These are phyloP conservation scores for Perizoma flavofasciatum DNA, from an alignment of 2,888 invertebrate species.

Conservation along the genomic window DNA sequence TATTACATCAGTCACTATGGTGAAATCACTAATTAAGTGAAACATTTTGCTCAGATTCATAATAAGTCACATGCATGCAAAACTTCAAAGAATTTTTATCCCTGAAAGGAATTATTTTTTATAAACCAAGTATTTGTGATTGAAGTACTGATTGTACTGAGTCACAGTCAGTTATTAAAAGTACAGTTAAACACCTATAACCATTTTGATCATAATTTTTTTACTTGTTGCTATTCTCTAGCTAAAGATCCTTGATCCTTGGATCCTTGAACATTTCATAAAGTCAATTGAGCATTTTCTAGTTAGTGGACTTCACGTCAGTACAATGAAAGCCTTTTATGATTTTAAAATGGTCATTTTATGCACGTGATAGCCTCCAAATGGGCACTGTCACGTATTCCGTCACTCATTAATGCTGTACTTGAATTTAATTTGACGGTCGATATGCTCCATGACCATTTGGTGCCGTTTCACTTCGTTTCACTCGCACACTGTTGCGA, in stretches of 20 bases:
- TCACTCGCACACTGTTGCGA: constrained; percentile 63
- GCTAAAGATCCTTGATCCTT: too few relatives aligned
- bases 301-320: constrained; percentile 3
- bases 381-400: constrained; percentile 30
- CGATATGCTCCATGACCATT: constrained; percentile 73
- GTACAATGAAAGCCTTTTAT: constrained; percentile 14
- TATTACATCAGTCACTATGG: too few relatives aligned
- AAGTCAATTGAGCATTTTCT: constrained; percentile 4
- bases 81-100: too few relatives aligned
- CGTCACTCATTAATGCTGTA: constrained; percentile 58
- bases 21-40: too few relatives aligned
- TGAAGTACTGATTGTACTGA: too few relatives aligned
- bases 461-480: constrained; percentile 73
- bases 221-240: too few relatives aligned
- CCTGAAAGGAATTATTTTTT: too few relatives aligned
- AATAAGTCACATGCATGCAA: constrained; percentile 1
- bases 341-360: constrained; percentile 25
- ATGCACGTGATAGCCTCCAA: constrained; percentile 39
- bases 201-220: too few relatives aligned
- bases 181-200: too few relatives aligned
- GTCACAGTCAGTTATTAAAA: too few relatives aligned
- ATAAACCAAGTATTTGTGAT: too few relatives aligned
- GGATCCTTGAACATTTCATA: too few relatives aligned
- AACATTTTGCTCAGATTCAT: neutral
- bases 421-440: constrained; percentile 76